Conservation (phyloP, 1,140 invertebrate genomes). For the Nixonia krombeini region DNA sequence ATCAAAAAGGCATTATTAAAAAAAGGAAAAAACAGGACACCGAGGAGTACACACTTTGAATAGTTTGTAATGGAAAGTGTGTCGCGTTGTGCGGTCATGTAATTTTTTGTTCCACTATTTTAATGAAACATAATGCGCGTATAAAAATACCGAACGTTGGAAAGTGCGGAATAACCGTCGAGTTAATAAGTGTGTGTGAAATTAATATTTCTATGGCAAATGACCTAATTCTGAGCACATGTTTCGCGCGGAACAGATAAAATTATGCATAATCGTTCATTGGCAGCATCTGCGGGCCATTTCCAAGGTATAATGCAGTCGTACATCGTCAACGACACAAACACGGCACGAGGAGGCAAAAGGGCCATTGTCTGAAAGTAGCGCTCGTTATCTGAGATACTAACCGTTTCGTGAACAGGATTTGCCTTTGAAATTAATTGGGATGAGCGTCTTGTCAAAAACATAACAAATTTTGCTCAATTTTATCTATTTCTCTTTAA, state of each 20-base stretch:
- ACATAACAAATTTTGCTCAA: no score
- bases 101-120: no score
- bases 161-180: neutral
- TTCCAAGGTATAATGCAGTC: slow-evolving; percentile 44
- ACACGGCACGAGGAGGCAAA: slow-evolving; percentile 25
- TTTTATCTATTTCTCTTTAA: no score
- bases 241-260: slow-evolving; percentile 52
- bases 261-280: slow-evolving; percentile 64
- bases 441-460: no score
- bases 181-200: slow-evolving; percentile 29
- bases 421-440: slow-evolving; percentile 12
- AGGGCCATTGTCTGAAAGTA: slow-evolving; percentile 20
- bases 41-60: no score
- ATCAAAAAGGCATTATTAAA: no score
- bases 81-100: no score
- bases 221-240: slow-evolving; percentile 58
- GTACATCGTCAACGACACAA: slow-evolving; percentile 43
- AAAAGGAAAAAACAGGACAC: no score
- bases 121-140: neutral
- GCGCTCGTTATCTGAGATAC: slow-evolving; percentile 29
- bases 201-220: slow-evolving; percentile 47
- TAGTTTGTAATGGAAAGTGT: no score
- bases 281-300: slow-evolving; percentile 52
- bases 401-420: slow-evolving; percentile 23
- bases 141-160: neutral